A percentile compares a stretch with the other conserved stretches of the same genome.
These are phyloP conservation scores for Callosobruchus maculatus DNA, from an alignment of 2,888 invertebrate genomes.

Conservation along the genomic window DNA sequence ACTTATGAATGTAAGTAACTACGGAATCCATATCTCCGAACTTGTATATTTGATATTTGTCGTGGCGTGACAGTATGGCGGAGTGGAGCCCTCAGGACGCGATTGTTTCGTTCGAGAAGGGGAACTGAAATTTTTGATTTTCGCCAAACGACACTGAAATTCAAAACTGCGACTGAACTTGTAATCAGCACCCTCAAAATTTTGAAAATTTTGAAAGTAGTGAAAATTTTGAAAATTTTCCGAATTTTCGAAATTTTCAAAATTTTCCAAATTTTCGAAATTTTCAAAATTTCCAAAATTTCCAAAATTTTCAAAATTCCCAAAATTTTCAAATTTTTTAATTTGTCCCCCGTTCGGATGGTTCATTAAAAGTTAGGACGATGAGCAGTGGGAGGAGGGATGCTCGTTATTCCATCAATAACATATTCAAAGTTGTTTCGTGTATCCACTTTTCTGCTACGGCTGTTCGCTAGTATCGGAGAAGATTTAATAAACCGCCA, in stretches of 20 bases:
- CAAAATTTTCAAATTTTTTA: too few species aligned
- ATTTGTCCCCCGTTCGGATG: not conserved
- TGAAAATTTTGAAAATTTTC: too few species aligned
- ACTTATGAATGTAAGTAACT: constrained; percentile 43
- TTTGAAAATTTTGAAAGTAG: too few species aligned
- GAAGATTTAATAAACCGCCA: not conserved
- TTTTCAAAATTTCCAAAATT: too few species aligned
- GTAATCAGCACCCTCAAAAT: too few species aligned
- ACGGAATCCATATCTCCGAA: constrained; percentile 44
- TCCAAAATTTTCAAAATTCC: too few species aligned
- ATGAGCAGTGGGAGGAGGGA: not conserved
- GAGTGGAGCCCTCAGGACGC: constrained; percentile 25
- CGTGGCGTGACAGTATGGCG: constrained; percentile 18
- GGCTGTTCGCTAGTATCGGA: not conserved
- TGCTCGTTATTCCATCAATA: not conserved
- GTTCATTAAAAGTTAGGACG: not conserved
- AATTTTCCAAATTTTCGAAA: too few species aligned
- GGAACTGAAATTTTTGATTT: too few species aligned
- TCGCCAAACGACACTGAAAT: too few species aligned
- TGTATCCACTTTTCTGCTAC: not conserved
- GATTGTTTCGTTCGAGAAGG: constrained; percentile 27
- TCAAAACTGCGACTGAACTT: too few species aligned
- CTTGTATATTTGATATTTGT: constrained; percentile 44
- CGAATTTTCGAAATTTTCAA: too few species aligned
- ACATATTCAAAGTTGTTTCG: not conserved